These are phyloP conservation scores for Climacteris rufus DNA, from an alignment of 2,113 vertebrate genomes.

Conservation along the genomic window DNA sequence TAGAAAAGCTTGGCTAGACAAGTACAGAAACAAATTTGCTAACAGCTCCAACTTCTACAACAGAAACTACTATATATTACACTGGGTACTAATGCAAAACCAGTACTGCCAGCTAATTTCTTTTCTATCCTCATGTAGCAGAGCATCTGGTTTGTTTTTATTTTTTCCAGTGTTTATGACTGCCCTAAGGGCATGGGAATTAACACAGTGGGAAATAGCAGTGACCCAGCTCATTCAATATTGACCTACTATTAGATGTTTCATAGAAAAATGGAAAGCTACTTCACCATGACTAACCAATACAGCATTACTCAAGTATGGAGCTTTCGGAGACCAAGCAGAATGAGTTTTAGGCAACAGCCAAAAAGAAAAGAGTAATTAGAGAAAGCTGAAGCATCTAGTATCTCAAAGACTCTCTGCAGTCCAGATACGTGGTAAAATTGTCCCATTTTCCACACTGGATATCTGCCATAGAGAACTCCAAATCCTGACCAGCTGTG, in stretches of 20 bases:
- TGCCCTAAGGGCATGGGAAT: background rate
- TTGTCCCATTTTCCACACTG: background rate
- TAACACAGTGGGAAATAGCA: background rate
- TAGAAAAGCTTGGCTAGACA: background rate
- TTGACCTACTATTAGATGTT: background rate
- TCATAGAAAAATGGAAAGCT: background rate
- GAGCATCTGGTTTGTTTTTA: background rate
- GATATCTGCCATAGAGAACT: background rate
- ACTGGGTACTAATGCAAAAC: background rate
- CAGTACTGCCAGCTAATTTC: background rate
- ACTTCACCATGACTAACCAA: background rate
- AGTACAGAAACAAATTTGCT: background rate
- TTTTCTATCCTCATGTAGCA: background rate
- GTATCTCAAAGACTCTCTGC: background rate
- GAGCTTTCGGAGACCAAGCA: background rate
- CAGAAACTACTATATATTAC: background rate
- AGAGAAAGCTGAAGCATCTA: background rate
- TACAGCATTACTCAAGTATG: background rate
- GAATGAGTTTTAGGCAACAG: background rate
- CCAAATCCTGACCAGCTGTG: slow-evolving; percentile 14
- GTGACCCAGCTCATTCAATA: background rate
- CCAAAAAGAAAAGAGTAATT: background rate
- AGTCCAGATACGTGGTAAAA: background rate
- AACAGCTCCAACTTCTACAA: background rate
- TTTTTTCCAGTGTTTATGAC: background rate